phyloP scores from a whole-genome alignment of 2,797 vertebrate species.

The Scarus forsteni region DNA sequence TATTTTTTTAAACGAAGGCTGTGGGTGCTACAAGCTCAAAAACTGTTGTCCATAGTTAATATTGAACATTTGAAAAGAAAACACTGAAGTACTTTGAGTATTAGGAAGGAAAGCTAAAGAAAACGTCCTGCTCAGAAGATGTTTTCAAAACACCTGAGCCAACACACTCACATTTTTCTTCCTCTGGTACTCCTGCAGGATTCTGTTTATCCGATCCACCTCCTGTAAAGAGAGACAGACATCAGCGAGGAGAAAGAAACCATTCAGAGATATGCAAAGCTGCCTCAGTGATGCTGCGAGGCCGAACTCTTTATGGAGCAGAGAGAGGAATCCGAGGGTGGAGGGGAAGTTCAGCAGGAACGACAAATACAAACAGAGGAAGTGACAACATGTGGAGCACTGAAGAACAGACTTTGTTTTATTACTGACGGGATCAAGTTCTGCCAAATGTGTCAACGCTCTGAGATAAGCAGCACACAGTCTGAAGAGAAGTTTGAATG shows the following conservation, averaged over 20 bases:
- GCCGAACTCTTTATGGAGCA: background rate
- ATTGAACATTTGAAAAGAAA: background rate
- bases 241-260: background rate
- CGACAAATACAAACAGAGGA: slow-evolving; percentile 63
- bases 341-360: slow-evolving; percentile 45
- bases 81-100: background rate
- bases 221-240: slow-evolving; percentile 82
- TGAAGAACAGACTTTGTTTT: slow-evolving; percentile 16
- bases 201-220: slow-evolving; percentile 90
- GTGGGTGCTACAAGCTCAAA: too few species aligned
- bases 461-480: background rate
- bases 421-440: background rate
- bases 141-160: background rate
- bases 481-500: too few species aligned
- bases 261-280: background rate
- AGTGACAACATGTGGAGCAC: slow-evolving; percentile 25
- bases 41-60: too few species aligned
- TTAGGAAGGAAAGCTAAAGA: background rate
- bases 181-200: slow-evolving; percentile 93
- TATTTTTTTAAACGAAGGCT: too few species aligned
- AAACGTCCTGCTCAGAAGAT: background rate
- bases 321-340: slow-evolving; percentile 46
- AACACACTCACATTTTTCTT: slow-evolving; percentile 92
- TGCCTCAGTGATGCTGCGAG: background rate
- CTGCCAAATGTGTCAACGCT: background rate